phyloP scores from a whole-genome alignment of 2,797 vertebrate species.

The Gobionotothen gibberifrons region DNA sequence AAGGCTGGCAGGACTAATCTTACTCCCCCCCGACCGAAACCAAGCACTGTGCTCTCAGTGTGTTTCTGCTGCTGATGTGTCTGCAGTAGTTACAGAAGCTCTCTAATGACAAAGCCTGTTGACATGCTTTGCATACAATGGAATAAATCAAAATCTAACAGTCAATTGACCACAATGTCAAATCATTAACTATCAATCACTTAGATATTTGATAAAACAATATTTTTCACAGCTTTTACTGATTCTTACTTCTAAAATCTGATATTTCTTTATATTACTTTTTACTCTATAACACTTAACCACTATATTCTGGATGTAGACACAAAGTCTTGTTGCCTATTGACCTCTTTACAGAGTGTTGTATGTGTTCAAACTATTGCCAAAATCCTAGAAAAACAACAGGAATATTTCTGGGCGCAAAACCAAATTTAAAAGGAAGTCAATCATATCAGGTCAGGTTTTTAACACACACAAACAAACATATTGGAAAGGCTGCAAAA shows the following conservation, averaged over 20 bases:
- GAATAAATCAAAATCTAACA: too few relatives aligned
- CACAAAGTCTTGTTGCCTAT: too few relatives aligned
- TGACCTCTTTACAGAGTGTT: not conserved
- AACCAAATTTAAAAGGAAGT: not conserved
- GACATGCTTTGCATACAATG: too few relatives aligned
- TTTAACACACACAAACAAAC: too few relatives aligned
- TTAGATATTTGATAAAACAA: not conserved
- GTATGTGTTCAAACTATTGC: not conserved
- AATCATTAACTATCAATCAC: not conserved
- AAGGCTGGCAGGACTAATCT: constrained; percentile 39
- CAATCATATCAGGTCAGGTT: too few relatives aligned
- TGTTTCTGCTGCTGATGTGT: constrained; percentile 23
- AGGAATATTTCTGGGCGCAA: not conserved
- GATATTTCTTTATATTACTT: not conserved
- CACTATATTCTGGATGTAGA: not conserved
- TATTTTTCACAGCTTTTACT: not conserved
- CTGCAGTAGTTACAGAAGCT: constrained; percentile 5
- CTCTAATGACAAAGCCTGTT: not conserved
- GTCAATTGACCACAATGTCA: too few relatives aligned
- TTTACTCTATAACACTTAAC: not conserved
- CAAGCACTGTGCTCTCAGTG: not conserved
- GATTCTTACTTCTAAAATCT: not conserved
- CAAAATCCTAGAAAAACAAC: not conserved
- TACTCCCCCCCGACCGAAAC: not conserved
- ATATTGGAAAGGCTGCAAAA: too few relatives aligned